Conservation (phyloP, 2,797 vertebrate genomes). For the Ceryle rudis region DNA sequence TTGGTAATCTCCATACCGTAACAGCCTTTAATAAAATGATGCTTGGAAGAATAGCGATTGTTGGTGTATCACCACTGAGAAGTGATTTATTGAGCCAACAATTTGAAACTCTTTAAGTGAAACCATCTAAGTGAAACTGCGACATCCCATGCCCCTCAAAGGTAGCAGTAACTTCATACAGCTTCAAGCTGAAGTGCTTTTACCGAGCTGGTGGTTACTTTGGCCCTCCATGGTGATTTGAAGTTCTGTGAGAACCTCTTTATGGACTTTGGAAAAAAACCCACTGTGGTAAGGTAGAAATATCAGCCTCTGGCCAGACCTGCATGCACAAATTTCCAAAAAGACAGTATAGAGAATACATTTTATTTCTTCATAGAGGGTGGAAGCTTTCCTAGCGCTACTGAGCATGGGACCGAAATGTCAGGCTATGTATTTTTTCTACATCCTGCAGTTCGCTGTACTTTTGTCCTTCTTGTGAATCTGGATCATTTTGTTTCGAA, state of each 20-base stretch:
- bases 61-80: not conserved
- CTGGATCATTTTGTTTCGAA: not conserved
- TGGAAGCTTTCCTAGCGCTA: not conserved
- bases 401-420: not conserved
- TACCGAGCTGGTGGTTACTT: not conserved
- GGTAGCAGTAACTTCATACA: not conserved
- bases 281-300: not conserved
- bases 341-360: not conserved
- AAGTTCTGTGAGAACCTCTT: not conserved
- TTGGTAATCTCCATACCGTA: not conserved
- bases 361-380: not conserved
- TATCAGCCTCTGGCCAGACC: not conserved
- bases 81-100: not conserved
- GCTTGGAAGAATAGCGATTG: not conserved
- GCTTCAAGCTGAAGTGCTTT: not conserved
- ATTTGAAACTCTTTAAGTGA: not conserved
- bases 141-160: not conserved
- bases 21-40: not conserved
- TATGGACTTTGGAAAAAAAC: not conserved
- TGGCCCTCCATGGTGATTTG: not conserved
- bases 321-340: not conserved
- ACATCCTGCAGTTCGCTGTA: not conserved
- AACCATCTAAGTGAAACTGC: not conserved
- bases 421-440: not conserved
- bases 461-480: not conserved